Percentiles rank a stretch among this genome's conserved stretches.
Conservation (phyloP, 2,113 vertebrate genomes). For the Bos javanicus region DNA sequence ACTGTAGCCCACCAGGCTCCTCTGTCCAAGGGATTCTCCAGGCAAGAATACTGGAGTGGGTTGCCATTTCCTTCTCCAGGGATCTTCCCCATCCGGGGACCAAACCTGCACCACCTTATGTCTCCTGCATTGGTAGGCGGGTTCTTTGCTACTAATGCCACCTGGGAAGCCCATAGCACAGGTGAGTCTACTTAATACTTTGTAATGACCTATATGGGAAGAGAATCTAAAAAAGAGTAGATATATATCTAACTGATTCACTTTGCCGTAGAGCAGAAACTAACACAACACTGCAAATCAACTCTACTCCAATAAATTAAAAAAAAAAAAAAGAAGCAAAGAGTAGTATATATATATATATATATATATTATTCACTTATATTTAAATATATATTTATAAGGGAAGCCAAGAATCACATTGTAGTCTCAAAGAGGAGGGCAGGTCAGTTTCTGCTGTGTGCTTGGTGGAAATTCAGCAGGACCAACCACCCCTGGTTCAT, state of each 20-base stretch:
- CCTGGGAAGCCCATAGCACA: neutral
- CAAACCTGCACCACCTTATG: neutral
- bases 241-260: neutral
- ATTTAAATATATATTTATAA: neutral
- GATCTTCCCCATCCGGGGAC: neutral
- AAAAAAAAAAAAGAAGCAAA: neutral
- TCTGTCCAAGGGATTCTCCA: neutral
- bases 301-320: neutral
- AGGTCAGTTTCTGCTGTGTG: neutral
- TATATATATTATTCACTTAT: neutral
- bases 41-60: neutral
- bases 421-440: neutral
- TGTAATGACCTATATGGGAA: neutral
- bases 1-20: neutral
- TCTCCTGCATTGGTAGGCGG: neutral
- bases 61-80: neutral
- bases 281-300: neutral
- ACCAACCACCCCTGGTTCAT: neutral
- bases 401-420: neutral
- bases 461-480: neutral
- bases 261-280: neutral
- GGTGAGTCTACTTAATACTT: neutral
- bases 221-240: neutral
- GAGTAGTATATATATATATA: neutral
- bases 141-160: neutral